Evolutionary conservation across 2,888 invertebrate species (phyloP).

Genomic region (Amaurobius ferox): DNA sequence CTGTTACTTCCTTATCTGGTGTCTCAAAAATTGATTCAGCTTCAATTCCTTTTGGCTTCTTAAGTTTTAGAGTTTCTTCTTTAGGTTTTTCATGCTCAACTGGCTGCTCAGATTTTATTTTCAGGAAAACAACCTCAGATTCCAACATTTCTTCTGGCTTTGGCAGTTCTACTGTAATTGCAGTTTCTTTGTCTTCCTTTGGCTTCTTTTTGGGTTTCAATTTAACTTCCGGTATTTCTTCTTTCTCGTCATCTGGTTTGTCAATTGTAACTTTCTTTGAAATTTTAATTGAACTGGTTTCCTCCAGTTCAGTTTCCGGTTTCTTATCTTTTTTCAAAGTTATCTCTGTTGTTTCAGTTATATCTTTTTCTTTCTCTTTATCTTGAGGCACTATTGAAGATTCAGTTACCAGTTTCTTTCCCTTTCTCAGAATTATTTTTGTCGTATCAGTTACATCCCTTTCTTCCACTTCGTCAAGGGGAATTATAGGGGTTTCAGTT

Average conservation of each 20-base stretch:
- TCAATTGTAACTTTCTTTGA: not conserved
- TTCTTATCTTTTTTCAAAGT: not conserved
- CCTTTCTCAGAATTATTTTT: conserved; percentile 17
- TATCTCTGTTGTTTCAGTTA: conserved; percentile 4
- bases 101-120: not conserved
- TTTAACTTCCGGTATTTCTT: conserved; percentile 9
- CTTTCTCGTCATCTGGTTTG: conserved; percentile 19
- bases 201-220: conserved; percentile 22
- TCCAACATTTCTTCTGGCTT: conserved; percentile 22
- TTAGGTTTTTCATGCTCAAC: not conserved
- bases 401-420: not conserved
- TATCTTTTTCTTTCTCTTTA: conserved; percentile 21
- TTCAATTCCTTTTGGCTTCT: conserved; percentile 27
- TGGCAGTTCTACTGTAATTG: conserved; percentile 33
- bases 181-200: conserved; percentile 6
- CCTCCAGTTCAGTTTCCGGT: not conserved
- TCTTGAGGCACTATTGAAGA: not conserved
- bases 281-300: not conserved
- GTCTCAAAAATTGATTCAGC: not conserved
- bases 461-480: not conserved
- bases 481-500: conserved; percentile 39
- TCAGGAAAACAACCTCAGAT: not conserved
- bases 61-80: not conserved
- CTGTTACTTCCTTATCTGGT: not conserved
- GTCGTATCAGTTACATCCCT: not conserved